A percentile compares a stretch with the other conserved stretches of the same genome.
These are phyloP conservation scores for Lacanobia wlatinum DNA, from an alignment of 2,888 invertebrate species.

Conservation along the genomic window DNA sequence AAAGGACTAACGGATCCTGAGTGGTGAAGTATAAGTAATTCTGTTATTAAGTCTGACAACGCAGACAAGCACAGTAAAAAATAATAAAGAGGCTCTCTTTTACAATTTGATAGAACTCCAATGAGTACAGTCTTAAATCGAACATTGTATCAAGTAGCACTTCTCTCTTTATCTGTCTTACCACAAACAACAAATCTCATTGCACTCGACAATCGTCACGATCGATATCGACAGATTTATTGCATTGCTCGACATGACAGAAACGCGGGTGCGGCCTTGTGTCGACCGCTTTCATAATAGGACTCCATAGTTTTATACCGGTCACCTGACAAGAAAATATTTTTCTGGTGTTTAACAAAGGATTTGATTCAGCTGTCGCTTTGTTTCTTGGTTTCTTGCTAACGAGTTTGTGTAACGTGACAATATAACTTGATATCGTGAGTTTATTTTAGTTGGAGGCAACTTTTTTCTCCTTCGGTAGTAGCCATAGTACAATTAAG, in stretches of 20 bases:
- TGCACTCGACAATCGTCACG: slow-evolving; percentile 65
- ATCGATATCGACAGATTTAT: slow-evolving; percentile 65
- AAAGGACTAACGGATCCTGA: too few relatives aligned
- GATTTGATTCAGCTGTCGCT: slow-evolving; percentile 42
- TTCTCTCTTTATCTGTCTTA: slow-evolving; percentile 6
- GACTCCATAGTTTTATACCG: slow-evolving; percentile 32
- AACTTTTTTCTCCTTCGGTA: neutral
- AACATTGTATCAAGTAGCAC: neutral
- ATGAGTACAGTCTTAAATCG: too few relatives aligned
- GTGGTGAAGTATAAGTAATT: too few relatives aligned
- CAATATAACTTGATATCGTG: neutral
- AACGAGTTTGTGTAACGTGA: slow-evolving; percentile 15
- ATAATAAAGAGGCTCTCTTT: too few relatives aligned
- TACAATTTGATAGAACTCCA: too few relatives aligned
- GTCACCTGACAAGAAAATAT: slow-evolving; percentile 57
- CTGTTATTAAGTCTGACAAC: too few relatives aligned
- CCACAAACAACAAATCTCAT: slow-evolving; percentile 24
- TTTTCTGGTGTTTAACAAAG: slow-evolving; percentile 59
- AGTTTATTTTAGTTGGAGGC: neutral
- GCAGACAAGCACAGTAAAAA: too few relatives aligned
- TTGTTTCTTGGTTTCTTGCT: slow-evolving; percentile 31
- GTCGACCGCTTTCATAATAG: slow-evolving; percentile 51
- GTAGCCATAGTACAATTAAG: neutral
- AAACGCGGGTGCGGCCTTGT: slow-evolving; percentile 74
- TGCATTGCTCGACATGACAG: slow-evolving; percentile 67